phyloP scores from a whole-genome alignment of 2,888 invertebrate genomes.

The Thyatira batis region DNA sequence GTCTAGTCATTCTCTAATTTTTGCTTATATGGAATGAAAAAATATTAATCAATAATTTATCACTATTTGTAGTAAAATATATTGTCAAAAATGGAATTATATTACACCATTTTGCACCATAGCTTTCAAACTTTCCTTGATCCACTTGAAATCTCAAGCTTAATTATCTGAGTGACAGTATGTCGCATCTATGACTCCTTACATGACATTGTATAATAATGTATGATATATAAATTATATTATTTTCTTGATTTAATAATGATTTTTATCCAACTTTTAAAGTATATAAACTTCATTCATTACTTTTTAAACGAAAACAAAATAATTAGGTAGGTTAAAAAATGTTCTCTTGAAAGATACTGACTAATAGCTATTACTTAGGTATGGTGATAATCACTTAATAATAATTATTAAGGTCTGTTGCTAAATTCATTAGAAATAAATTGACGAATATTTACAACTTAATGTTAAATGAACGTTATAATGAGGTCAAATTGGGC shows the following conservation, averaged over 20 bases:
- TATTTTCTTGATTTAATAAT: slow-evolving; percentile 9
- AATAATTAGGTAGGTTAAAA: slow-evolving; percentile 59
- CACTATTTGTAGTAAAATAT: background rate
- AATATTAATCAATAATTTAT: slow-evolving; percentile 25
- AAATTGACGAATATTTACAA: slow-evolving; percentile 40
- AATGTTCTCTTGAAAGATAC: slow-evolving; percentile 66
- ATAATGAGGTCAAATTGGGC: slow-evolving; percentile 28
- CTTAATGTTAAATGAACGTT: slow-evolving; percentile 35
- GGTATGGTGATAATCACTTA: slow-evolving; percentile 67
- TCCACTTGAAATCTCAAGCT: slow-evolving; percentile 46
- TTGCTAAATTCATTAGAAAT: slow-evolving; percentile 59
- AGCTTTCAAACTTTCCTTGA: slow-evolving; percentile 13
- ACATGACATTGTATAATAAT: slow-evolving; percentile 18
- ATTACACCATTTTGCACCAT: background rate
- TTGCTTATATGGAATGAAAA: slow-evolving; percentile 46
- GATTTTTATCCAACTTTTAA: slow-evolving; percentile 1
- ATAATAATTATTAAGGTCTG: slow-evolving; percentile 57
- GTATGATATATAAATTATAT: slow-evolving; percentile 1
- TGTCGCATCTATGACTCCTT: slow-evolving; percentile 9
- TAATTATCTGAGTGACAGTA: slow-evolving; percentile 27
- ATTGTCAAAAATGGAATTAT: slow-evolving; percentile 1
- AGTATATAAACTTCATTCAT: slow-evolving; percentile 13
- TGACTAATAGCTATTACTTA: slow-evolving; percentile 64
- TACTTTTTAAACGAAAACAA: slow-evolving; percentile 34
- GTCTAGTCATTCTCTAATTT: slow-evolving; percentile 69